Base-by-base conservation (phyloP, 1,140 invertebrate species). In the Saxidomus purpurata region DNA sequence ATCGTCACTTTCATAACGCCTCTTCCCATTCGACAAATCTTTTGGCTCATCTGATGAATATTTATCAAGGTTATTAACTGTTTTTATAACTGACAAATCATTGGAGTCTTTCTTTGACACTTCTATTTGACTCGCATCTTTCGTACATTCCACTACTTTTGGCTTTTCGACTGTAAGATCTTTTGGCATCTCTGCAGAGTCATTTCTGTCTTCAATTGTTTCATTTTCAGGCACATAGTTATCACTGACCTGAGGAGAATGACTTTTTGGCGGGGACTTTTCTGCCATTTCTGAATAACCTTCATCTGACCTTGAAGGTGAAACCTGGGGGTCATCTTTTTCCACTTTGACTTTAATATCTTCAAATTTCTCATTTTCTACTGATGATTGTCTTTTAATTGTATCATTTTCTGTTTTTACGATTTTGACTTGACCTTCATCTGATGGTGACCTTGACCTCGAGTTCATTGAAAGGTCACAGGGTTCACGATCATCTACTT, bases 381-480 rank as follows among this genome's bases (percentile, higher is more conserved):
- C 19, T 76, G 84, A 40, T 25, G 87, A 71, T n/a, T 81, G 76
- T 43, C 61, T 47, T 49, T 81, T 94, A 90, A 84, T 92, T 0
- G 22, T 52, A 47, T 52, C 38, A 1, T n/a, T 63, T 13, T 83
- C 81, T 28, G 61, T 28, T 61, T 84, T 84, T 9, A n/a, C 38
- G 28, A n/a, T 43, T 71, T 84, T 84, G 8, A 25, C 25, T 19
- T 61, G 40, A 22, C 43, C 38, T 67, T 80, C 61, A 36, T 63
- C 38, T 11, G 61, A 74, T 13, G 69, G 87, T 76, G 79, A 82
- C 67, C 28, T 89, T 34, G 87, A 77, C 49, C 69, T 89, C 74
- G 79, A 82, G 22, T 74, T 89, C 49, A 89, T 28, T 6, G 90
- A 89, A 25, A 91, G 74, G 63, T 91, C 90, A 87, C 90, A 91